These are phyloP conservation scores for Pseudopleuronectes americanus DNA, from an alignment of 2,797 vertebrate species.

Conservation along the genomic window DNA sequence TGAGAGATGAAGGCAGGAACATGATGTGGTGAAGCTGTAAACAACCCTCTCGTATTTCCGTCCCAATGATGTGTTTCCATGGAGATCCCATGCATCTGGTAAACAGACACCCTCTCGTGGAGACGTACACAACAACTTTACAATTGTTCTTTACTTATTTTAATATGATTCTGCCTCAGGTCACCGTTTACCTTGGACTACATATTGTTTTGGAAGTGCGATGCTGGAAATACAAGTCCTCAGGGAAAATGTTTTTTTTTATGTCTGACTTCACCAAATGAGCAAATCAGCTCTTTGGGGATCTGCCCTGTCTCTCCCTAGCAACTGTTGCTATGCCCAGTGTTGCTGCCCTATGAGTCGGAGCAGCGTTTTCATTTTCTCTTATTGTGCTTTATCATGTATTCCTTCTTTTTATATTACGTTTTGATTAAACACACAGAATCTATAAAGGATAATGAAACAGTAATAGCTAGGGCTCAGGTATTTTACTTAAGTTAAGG, in stretches of 20 bases:
- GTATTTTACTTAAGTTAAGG: neutral
- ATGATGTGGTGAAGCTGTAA: neutral
- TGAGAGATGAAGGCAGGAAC: neutral
- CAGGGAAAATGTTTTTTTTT: slow-evolving; percentile 83
- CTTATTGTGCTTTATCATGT: neutral
- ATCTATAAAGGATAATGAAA: no score
- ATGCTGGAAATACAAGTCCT: slow-evolving; percentile 82
- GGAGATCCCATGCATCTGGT: slow-evolving; percentile 7
- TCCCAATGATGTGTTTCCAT: slow-evolving; percentile 40
- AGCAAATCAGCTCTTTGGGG: slow-evolving; percentile 77
- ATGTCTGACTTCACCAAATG: slow-evolving; percentile 83
- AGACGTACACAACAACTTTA: slow-evolving; percentile 8
- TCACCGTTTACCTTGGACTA: neutral
- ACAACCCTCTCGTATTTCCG: slow-evolving; percentile 1
- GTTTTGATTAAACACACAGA: neutral
- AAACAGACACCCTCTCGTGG: neutral
- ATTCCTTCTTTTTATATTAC: no score
- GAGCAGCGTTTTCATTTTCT: slow-evolving; percentile 23
- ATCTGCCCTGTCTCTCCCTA: slow-evolving; percentile 83
- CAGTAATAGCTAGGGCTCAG: no score
- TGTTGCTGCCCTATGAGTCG: slow-evolving; percentile 62
- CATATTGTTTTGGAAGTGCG: neutral
- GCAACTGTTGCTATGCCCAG: slow-evolving; percentile 85
- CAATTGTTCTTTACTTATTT: neutral
- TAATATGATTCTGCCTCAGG: neutral